These are phyloP conservation scores for Palloptera scutellata DNA, from an alignment of 2,888 invertebrate species.

Conservation along the genomic window DNA sequence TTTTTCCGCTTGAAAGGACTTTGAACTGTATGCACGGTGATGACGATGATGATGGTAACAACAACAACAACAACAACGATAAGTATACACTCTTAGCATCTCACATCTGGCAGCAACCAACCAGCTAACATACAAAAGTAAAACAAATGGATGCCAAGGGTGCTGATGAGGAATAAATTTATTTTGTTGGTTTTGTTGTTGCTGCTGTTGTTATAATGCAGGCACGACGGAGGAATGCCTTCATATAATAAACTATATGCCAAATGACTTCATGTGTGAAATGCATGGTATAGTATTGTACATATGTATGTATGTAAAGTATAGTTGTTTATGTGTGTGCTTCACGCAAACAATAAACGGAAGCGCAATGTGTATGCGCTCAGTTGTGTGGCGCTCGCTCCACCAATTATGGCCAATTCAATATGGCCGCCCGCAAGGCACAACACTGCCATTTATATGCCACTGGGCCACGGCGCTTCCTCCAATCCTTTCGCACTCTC, in stretches of 20 bases:
- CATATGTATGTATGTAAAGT: not conserved
- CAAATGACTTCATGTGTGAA: too few relatives aligned
- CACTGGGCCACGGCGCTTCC: too few relatives aligned
- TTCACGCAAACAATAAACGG: slow-evolving; percentile 9
- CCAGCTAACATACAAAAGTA: not conserved
- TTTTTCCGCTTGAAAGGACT: slow-evolving; percentile 28
- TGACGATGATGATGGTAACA: not conserved
- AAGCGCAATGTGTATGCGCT: slow-evolving; percentile 14
- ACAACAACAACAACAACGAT: slow-evolving; percentile 4
- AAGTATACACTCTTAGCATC: not conserved
- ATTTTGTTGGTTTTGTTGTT: not conserved
- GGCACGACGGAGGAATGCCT: too few relatives aligned
- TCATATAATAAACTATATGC: too few relatives aligned
- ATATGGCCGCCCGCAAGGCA: slow-evolving; percentile 12
- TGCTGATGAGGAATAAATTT: slow-evolving; percentile 1
- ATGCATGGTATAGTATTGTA: too few relatives aligned
- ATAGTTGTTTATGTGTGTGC: slow-evolving; percentile 5
- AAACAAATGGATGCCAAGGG: not conserved
- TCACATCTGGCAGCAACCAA: not conserved
- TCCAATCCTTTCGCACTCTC: too few relatives aligned
- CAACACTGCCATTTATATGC: not conserved
- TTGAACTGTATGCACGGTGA: slow-evolving; percentile 28
- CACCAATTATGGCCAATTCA: slow-evolving; percentile 6
- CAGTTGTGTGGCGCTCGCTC: not conserved
- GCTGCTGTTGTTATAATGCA: too few relatives aligned